These are phyloP conservation scores for Trochalopteron elliotii DNA, from an alignment of 2,113 vertebrate genomes.

Conservation along the genomic window DNA sequence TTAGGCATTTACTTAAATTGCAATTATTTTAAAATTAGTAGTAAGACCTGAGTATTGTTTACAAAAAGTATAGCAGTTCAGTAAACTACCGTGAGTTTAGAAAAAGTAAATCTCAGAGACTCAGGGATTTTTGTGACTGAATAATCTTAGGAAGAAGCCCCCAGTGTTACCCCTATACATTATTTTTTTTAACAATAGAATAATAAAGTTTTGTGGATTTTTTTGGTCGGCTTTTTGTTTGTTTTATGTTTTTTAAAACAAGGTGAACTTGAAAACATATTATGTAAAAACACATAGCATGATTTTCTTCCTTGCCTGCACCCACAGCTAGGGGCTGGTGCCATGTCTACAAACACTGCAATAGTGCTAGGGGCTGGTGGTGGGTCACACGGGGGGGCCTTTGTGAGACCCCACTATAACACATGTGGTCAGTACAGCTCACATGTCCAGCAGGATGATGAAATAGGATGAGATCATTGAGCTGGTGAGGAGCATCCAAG, in stretches of 20 bases:
- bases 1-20: background rate
- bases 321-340: background rate
- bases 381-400: background rate
- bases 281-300: background rate
- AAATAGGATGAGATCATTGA: background rate
- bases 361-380: background rate
- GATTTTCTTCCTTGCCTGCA: background rate
- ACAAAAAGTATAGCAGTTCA: background rate
- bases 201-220: background rate
- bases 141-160: background rate
- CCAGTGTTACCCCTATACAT: background rate
- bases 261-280: background rate
- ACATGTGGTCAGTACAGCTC: background rate
- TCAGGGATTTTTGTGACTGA: background rate
- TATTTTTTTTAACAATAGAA: background rate
- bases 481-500: background rate
- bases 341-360: background rate
- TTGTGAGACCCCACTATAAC: background rate
- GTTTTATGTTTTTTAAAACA: background rate
- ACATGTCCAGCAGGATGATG: background rate
- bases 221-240: too few relatives aligned
- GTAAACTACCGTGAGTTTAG: background rate
- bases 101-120: background rate
- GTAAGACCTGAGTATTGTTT: background rate
- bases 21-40: background rate